Base-by-base conservation (phyloP, 2,113 vertebrate genomes). In the Malurus alboscapulatus region DNA sequence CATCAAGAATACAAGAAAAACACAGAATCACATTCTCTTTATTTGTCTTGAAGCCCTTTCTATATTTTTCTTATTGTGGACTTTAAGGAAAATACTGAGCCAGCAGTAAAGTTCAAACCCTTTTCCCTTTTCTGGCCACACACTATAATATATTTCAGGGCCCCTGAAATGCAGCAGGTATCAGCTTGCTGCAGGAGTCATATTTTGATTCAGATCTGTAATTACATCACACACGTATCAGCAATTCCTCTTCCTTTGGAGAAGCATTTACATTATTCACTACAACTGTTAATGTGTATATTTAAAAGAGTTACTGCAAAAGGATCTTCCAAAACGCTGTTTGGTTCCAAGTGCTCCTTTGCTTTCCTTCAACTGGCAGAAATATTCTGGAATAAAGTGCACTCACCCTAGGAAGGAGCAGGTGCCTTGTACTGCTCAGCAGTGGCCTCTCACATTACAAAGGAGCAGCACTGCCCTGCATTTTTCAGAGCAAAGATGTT, bases 361-460 rank as follows among this genome's bases (percentile, higher is more conserved):
- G 10, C 75, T 68, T 65, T 18, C 27, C 40, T 88, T 27, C 13
- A 62, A 32, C 44, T 65, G 44, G 73, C 76, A 94, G 68, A n/a
- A 81, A n/a, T 4, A 22, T 67, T 75, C 26, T 42, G 84, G 63
- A 78, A 67, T 36, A 11, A 67, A 69, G 50, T 13, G 32, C 10
- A 2, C 22, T 55, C 15, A 2, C 47, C 71, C 48, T 7, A 68
- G 88, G 91, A 88, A 54, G 1, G 57, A 90, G 66, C 90, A 96
- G 88, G 88, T 94, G 94, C 91, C 76, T 62, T n/a, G 77, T 21
- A 9, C 7, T 38, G 85, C 84, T 92, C 95, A 84, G 86, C 76
- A 89, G 88, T 40, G 80, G 81, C 77, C 74, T 86, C 95, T 88
- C 71, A 10, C 63, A 57, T 89, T 82, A 87, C 92, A 77, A 85